Base-by-base conservation (phyloP, 2,797 vertebrate genomes). In the Amniataba percoides region DNA sequence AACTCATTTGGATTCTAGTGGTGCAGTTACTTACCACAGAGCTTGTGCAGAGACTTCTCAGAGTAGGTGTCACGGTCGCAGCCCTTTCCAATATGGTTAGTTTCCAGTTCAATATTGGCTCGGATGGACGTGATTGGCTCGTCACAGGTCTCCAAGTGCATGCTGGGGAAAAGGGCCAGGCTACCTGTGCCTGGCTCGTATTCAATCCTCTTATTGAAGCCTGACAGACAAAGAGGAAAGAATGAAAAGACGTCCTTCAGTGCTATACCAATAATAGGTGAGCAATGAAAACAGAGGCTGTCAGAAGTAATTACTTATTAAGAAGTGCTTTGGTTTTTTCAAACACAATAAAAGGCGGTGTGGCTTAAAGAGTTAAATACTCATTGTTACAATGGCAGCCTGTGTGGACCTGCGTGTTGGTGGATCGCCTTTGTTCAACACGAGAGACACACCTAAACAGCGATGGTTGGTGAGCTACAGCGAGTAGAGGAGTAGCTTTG, bases 51-150 rank as follows among this genome's bases (percentile, higher is more conserved):
- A 7, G 98, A 98, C 88, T 98, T 99, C 94, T 99, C 98, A 0
- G 98, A 99, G 90, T 99, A 99, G 3, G 98, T 99, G 81, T 99
- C 98, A 45, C 98, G 94, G 60, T 99, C 98, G 0, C 98, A 99
- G 83, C 98, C 98, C 88, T 99, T 99, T 58, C 98, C 98, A 4
- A 99, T 99, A 74, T 99, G 98, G 86, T 93, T 97, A 65, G 98
- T 99, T 94, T 99, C 98, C 21, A 99, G 94, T 75, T 98, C 97
- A 69, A 99, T 93, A 0, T 78, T 97, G 69, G 96, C 96, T 83
- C 94, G 94, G 74, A 99, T 94, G 0, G 96, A 99, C 0, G 97
- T 97, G 87, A 99, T 94, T 1, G 97, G 96, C 83, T 97, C 97
- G 0, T 96, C 97, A 4, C 98, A 99, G 0, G 97, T 99, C 93